Base-by-base conservation (phyloP, 2,888 invertebrate species). In the Tethea ocularis region DNA sequence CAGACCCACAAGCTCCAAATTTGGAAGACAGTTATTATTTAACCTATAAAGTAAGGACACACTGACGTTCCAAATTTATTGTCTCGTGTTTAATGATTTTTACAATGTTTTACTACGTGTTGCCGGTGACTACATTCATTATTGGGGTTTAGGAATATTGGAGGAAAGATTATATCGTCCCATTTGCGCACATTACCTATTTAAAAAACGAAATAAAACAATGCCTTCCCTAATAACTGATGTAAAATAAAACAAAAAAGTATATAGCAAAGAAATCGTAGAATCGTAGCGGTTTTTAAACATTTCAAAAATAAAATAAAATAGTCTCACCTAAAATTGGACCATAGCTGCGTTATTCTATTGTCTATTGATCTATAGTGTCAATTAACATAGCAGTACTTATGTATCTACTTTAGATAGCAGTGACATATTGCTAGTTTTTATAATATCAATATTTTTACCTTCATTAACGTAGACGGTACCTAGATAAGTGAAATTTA, bases 401-500 rank as follows among this genome's bases (percentile, higher is more conserved):
- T 46, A 8, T 4, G n/a, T n/a, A 46, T 46, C 46, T 46, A 46
- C 46, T 20, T 13, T 46, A 7, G 1, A 5, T 17, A 46, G 20
- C 46, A n/a, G 20, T 46, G 46, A 46, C 8, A 10, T 46, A 10
- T 2, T 10, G 20, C 1, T 4, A 5, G 20, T 20, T 7, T 46
- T 20, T 15, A 20, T 20, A 20, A 46, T 20, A 46, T 46, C 2
- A 20, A 46, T 20, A 46, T 20, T 20, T 46, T 46, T 46, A 46
- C 46, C 46, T 46, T 20, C 20, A 46, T 8, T 20, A 46, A 46
- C 68, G 67, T 66, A 70, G 61, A 65, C 67, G 70, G 61, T 66
- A 66, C 66, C 69, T 71, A 69, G 51, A 61, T 67, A 62, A 33
- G 24, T 65, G 60, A 66, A 67, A 66, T 61, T 60, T 46, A 63